Evolutionary conservation across 2,888 invertebrate species (phyloP).

Genomic region (Cryptus armator): DNA sequence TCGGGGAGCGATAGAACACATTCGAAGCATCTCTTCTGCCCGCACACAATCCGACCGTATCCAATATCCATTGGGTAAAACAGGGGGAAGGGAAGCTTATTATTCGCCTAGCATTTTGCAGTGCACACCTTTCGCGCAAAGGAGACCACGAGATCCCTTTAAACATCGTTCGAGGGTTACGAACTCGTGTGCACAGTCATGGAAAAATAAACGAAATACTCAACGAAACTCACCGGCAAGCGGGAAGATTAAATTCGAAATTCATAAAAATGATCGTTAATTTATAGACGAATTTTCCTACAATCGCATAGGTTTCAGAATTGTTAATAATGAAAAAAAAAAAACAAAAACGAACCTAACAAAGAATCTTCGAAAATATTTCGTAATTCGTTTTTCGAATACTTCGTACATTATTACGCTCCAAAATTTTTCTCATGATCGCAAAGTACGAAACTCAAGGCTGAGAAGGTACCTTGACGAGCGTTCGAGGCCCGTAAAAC

Average conservation of each 20-base stretch:
- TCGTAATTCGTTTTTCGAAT: too few species aligned
- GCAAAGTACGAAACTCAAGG: not conserved
- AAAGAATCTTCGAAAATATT: too few species aligned
- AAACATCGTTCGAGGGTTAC: conserved; percentile 66
- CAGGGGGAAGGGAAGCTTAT: conserved; percentile 53
- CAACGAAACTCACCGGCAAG: not conserved
- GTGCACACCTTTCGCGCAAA: conserved; percentile 79
- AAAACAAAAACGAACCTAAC: too few species aligned
- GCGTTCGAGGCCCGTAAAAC: conserved; percentile 17
- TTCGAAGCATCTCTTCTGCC: conserved; percentile 29
- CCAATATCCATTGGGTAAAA: conserved; percentile 77
- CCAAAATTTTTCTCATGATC: not conserved
- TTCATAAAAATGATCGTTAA: not conserved
- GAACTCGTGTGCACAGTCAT: conserved; percentile 52
- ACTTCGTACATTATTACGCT: too few species aligned
- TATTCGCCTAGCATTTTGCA: conserved; percentile 75
- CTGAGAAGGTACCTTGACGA: not conserved
- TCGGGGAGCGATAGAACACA: conserved; percentile 36
- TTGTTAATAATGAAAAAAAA: too few species aligned
- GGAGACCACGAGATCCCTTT: conserved; percentile 75
- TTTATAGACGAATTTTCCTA: too few species aligned
- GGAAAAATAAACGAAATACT: not conserved
- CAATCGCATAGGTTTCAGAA: too few species aligned
- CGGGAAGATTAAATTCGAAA: not conserved
- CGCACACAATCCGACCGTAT: conserved; percentile 76